A percentile compares a stretch with the other conserved stretches of the same genome.
Evolutionary conservation across 2,797 vertebrate genomes (phyloP).

Genomic region (Leptodon cayanensis): DNA sequence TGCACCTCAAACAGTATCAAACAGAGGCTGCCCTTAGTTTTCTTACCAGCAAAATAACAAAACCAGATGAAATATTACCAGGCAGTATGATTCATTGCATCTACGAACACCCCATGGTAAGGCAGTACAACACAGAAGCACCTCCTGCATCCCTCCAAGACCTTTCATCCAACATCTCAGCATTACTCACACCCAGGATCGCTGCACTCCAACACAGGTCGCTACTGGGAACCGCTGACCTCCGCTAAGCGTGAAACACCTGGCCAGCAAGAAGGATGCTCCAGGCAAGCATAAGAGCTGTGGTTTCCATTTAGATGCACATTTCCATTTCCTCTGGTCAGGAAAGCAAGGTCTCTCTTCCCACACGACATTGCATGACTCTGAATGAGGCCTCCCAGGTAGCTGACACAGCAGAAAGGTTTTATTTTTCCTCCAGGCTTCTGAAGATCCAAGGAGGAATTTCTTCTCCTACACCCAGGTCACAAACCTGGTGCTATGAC

Average conservation of each 20-base stretch:
- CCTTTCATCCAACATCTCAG: neutral
- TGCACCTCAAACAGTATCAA: neutral
- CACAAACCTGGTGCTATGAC: neutral
- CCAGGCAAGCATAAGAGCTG: neutral
- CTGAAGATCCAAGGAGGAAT: neutral
- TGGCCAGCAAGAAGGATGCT: neutral
- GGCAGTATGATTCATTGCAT: neutral
- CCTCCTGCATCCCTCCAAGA: neutral
- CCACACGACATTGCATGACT: fast-evolving
- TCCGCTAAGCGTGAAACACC: fast-evolving
- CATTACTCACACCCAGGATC: neutral
- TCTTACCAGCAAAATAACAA: neutral
- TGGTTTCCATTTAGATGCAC: neutral
- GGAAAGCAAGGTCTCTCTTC: neutral
- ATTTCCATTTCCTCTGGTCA: neutral
- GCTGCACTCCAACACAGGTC: fast-evolving
- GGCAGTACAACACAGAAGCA: neutral
- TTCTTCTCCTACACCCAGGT: neutral
- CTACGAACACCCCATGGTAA: fast-evolving
- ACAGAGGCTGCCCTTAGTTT: neutral
- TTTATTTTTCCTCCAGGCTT: neutral
- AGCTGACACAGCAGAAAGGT: neutral
- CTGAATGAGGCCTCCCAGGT: neutral
- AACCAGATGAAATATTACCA: no score
- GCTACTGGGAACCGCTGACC: neutral